Conservation (phyloP, 1,140 invertebrate genomes). For the Lepidurus arcticus region DNA sequence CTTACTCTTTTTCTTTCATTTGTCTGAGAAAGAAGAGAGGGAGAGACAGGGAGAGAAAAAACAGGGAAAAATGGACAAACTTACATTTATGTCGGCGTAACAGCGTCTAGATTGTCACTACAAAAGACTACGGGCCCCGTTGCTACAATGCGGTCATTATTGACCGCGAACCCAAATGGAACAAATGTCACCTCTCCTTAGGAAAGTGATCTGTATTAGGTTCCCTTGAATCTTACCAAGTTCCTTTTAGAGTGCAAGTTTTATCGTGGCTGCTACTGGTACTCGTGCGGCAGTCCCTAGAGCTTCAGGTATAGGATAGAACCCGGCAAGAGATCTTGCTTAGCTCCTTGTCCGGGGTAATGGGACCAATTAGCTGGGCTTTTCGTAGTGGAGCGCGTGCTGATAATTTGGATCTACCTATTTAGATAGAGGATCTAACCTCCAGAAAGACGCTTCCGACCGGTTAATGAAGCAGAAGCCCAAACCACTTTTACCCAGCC, state of each 20-base stretch:
- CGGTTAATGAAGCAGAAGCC: background rate
- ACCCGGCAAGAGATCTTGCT: background rate
- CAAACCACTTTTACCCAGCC: too few species aligned
- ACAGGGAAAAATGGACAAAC: background rate
- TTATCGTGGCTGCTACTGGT: background rate
- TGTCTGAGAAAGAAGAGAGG: too few species aligned
- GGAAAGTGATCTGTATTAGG: constrained; percentile 1
- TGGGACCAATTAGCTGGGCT: background rate
- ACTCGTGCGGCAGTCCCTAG: background rate
- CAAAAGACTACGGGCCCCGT: background rate
- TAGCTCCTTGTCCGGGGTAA: constrained; percentile 13
- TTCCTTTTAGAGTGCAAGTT: background rate
- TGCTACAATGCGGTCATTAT: background rate
- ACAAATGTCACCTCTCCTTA: background rate
- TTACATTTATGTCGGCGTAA: background rate
- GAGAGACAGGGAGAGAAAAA: background rate
- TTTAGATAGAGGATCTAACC: background rate
- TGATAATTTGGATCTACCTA: background rate
- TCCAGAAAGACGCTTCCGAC: background rate
- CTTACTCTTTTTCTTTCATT: background rate
- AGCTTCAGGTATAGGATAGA: background rate
- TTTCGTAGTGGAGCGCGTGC: background rate
- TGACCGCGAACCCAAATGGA: background rate
- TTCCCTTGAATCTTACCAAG: background rate
- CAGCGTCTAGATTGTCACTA: background rate